Percentiles rank a stretch among this genome's conserved stretches.
phyloP scores from a whole-genome alignment of 64 coral and sea anemone genomes.

The Exaiptasia diaphana region DNA sequence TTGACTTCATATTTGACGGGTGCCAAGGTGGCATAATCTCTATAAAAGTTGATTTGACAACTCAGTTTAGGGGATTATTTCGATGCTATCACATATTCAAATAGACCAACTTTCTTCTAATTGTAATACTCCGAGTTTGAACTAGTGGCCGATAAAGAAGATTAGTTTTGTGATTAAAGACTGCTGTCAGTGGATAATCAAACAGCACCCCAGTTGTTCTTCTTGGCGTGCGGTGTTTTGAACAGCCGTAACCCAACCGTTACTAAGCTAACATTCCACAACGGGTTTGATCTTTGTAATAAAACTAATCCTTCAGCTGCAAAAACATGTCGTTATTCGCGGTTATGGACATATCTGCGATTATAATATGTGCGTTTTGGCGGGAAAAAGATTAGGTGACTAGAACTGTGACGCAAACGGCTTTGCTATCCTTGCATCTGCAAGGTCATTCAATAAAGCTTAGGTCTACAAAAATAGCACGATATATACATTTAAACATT shows the following conservation, averaged over 20 bases:
- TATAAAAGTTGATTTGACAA: neutral
- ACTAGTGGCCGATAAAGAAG: too few species aligned
- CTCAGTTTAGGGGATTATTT: neutral
- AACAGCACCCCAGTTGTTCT: too few species aligned
- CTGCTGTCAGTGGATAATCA: too few species aligned
- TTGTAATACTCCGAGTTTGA: too few species aligned
- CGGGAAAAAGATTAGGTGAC: too few species aligned
- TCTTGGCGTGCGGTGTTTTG: neutral
- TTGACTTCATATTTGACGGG: too few species aligned
- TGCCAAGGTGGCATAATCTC: slow-evolving; percentile 5
- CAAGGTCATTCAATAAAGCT: too few species aligned
- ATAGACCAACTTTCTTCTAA: neutral
- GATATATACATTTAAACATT: too few species aligned
- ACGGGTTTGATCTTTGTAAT: neutral
- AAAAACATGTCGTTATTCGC: neutral
- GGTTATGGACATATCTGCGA: neutral
- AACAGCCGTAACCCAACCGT: neutral
- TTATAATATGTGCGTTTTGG: neutral
- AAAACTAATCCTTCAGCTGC: neutral
- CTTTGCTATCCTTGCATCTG: too few species aligned
- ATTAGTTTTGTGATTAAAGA: too few species aligned
- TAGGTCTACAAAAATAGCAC: too few species aligned
- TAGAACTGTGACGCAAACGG: too few species aligned
- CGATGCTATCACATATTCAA: neutral
- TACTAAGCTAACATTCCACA: slow-evolving; percentile 3